These are phyloP conservation scores for Calliopsis andreniformis DNA, from an alignment of 1,140 invertebrate genomes.

Conservation along the genomic window DNA sequence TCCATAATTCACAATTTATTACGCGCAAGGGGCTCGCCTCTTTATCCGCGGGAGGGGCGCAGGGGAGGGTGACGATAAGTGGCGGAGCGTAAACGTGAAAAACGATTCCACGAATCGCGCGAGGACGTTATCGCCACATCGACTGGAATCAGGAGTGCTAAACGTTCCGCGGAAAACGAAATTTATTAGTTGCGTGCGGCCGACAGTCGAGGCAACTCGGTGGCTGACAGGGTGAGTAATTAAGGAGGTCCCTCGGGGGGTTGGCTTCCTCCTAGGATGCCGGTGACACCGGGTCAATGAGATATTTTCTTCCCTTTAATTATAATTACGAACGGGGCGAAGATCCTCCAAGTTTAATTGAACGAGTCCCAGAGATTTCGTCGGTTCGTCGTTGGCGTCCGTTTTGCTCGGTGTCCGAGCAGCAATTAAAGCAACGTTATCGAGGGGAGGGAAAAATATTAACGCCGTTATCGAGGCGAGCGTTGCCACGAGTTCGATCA, in stretches of 20 bases:
- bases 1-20: conserved; percentile 24
- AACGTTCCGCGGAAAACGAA: conserved; percentile 45
- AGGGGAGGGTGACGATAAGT: background rate
- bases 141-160: background rate
- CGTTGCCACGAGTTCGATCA: background rate
- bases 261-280: conserved; percentile 35
- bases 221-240: conserved; percentile 54
- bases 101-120: background rate
- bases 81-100: background rate
- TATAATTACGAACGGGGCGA: conserved; percentile 28
- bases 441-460: background rate
- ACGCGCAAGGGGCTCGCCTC: background rate
- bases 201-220: conserved; percentile 48
- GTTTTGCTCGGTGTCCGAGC: background rate
- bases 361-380: conserved; percentile 25
- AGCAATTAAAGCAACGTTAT: conserved; percentile 20
- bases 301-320: conserved; percentile 53
- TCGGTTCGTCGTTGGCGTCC: conserved; percentile 1
- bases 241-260: conserved; percentile 36
- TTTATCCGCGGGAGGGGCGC: background rate
- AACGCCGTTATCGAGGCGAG: background rate
- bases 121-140: conserved; percentile 24
- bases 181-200: conserved; percentile 59
- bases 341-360: conserved; percentile 44
- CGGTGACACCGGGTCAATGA: conserved; percentile 45